Evolutionary conservation across 2,797 vertebrate genomes (phyloP), one percentile per base, ranked within the genome.

Genomic region (Coranthus polyacanthus): DNA sequence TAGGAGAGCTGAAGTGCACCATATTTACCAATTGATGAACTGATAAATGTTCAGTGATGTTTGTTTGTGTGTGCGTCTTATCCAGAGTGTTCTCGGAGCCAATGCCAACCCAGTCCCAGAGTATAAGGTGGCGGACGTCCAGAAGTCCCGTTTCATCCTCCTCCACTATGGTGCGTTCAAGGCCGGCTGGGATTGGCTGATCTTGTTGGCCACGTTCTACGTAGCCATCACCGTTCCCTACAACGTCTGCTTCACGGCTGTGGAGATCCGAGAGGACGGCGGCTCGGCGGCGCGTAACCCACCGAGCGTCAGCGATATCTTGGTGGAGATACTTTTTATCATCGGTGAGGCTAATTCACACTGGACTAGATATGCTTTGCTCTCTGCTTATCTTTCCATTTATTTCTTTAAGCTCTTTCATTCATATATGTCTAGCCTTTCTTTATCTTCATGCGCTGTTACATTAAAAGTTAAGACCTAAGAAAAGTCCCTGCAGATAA

Each of bases 121-220:
- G 73, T 94, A 94, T 71, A 94, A 94, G 73, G 93, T 94, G 61
- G 94, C 93, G 0, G 92, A 92, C 37, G 65, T 94, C 53, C 92
- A 93, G 81, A 93, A 89, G 65, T 94, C 94, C 16, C 86, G 93
- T 16, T 89, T 94, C 66, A 93, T 94, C 83, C 92, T 94, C 39
- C 91, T 94, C 8, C 94, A 94, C 84, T 94, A 94, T 2, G 93
- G 94, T 6, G 84, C 92, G 2, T 94, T 94, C 88, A 94, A 94
- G 77, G 94, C 93, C 0, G 93, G 93, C 72, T 94, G 94, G 94
- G 94, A 94, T 66, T 94, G 94, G 94, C 81, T 94, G 42, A 94
- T 94, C 47, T 54, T 94, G 52, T 36, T 94, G 76, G 94, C 94
- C 46, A 94, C 94, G 12, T 94, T 94, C 82, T 94, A 94, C 8